Conservation (phyloP, 2,113 vertebrate genomes). For the Nanorana parkeri region DNA sequence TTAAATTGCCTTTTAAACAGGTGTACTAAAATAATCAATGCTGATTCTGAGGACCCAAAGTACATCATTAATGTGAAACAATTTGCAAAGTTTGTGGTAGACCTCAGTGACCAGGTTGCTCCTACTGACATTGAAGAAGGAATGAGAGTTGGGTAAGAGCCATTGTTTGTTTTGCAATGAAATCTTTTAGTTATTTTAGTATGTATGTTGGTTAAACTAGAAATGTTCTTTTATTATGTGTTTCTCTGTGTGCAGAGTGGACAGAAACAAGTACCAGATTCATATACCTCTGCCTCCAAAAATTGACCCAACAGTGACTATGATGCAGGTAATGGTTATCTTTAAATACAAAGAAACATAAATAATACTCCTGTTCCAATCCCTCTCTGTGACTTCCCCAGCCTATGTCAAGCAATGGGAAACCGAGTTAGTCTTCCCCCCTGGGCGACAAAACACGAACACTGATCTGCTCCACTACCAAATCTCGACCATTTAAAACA, state of each 20-base stretch:
- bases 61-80: conserved; percentile 99
- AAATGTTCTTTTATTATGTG: neutral
- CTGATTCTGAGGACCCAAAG: conserved; percentile 97
- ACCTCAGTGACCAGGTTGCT: conserved; percentile 97
- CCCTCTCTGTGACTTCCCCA: too few species aligned
- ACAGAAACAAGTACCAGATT: conserved; percentile 99
- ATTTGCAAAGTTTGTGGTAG: conserved; percentile 99
- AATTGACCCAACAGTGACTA: conserved; percentile 98
- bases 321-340: conserved; percentile 91
- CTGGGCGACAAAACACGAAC: too few species aligned
- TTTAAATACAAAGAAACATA: neutral
- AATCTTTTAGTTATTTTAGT: neutral
- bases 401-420: too few species aligned
- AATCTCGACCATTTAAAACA: too few species aligned
- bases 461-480: too few species aligned
- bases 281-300: conserved; percentile 97
- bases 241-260: conserved; percentile 77
- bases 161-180: neutral
- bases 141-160: conserved; percentile 93
- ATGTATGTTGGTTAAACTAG: neutral
- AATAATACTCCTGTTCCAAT: too few species aligned
- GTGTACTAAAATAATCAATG: conserved; percentile 99
- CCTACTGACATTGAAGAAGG: conserved; percentile 99
- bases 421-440: too few species aligned
- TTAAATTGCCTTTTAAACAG: conserved; percentile 71